Percentiles rank a stretch among this genome's conserved stretches.
These are phyloP conservation scores for Laticauda laticaudata DNA, from an alignment of 2,113 vertebrate genomes.

Conservation along the genomic window DNA sequence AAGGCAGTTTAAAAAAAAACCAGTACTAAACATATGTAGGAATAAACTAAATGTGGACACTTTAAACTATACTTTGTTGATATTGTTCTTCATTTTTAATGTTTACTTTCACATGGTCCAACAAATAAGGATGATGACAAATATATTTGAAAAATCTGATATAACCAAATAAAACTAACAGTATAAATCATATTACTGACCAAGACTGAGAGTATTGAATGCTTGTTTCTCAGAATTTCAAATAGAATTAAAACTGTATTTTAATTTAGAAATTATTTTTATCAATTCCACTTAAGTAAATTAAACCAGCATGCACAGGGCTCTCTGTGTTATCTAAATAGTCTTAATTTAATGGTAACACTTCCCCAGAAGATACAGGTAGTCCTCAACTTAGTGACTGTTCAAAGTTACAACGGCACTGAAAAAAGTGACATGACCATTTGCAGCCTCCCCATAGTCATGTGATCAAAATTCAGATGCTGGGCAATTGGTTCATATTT, in stretches of 20 bases:
- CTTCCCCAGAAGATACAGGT: not conserved
- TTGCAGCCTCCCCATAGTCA: too few species aligned
- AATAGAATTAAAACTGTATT: not conserved
- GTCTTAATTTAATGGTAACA: not conserved
- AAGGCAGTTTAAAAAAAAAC: not conserved
- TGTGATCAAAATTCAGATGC: too few species aligned
- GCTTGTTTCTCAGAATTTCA: not conserved
- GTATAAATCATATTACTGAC: not conserved
- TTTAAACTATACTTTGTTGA: not conserved
- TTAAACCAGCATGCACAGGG: not conserved
- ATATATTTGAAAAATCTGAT: not conserved
- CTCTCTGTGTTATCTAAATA: not conserved
- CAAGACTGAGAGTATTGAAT: not conserved
- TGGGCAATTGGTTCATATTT: too few species aligned
- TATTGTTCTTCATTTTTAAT: not conserved
- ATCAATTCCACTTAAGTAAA: not conserved
- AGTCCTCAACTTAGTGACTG: too few species aligned
- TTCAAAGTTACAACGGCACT: too few species aligned
- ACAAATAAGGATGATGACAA: not conserved
- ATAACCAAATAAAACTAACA: not conserved
- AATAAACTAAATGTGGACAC: not conserved
- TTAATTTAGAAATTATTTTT: not conserved
- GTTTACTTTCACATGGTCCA: not conserved
- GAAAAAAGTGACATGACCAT: too few species aligned
- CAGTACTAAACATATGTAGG: not conserved